Evolutionary conservation across 2,797 vertebrate species (phyloP).

Genomic region (Leptoclinus maculatus): DNA sequence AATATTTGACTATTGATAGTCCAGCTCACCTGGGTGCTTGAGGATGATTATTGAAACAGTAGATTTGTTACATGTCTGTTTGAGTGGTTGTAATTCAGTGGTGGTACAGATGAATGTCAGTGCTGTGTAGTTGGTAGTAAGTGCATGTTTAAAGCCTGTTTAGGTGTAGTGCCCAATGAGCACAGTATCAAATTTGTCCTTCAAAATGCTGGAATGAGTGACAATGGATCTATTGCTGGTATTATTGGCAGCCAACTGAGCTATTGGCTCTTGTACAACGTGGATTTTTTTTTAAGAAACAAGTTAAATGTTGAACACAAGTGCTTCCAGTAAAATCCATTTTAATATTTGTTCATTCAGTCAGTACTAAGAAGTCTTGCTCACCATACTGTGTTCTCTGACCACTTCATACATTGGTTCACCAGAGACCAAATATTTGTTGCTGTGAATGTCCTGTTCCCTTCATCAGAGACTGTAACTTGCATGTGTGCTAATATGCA

Average conservation of each 20-base stretch:
- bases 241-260: slow-evolving; percentile 17
- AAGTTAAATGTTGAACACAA: slow-evolving; percentile 42
- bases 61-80: slow-evolving; percentile 34
- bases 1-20: slow-evolving; percentile 22
- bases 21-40: slow-evolving; percentile 29
- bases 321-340: slow-evolving; percentile 68
- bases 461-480: slow-evolving; percentile 45
- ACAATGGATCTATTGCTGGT: slow-evolving; percentile 32
- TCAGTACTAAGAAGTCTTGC: slow-evolving; percentile 1
- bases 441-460: slow-evolving; percentile 36
- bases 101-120: slow-evolving; percentile 63
- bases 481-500: slow-evolving; percentile 70
- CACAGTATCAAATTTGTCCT: slow-evolving; percentile 47
- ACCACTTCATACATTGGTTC: slow-evolving; percentile 14
- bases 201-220: slow-evolving; percentile 32
- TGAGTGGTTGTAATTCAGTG: slow-evolving; percentile 41
- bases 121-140: slow-evolving; percentile 50
- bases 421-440: slow-evolving; percentile 41
- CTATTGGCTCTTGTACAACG: slow-evolving; percentile 7
- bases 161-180: slow-evolving; percentile 56
- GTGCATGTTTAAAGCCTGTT: slow-evolving; percentile 62
- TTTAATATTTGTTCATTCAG: slow-evolving; percentile 25
- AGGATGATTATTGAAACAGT: slow-evolving; percentile 19
- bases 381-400: slow-evolving; percentile 21
- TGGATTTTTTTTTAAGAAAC: slow-evolving; percentile 29